A percentile compares a stretch with the other conserved stretches of the same genome.
Evolutionary conservation across 2,888 invertebrate genomes (phyloP).

Genomic region (Apantesis nais): DNA sequence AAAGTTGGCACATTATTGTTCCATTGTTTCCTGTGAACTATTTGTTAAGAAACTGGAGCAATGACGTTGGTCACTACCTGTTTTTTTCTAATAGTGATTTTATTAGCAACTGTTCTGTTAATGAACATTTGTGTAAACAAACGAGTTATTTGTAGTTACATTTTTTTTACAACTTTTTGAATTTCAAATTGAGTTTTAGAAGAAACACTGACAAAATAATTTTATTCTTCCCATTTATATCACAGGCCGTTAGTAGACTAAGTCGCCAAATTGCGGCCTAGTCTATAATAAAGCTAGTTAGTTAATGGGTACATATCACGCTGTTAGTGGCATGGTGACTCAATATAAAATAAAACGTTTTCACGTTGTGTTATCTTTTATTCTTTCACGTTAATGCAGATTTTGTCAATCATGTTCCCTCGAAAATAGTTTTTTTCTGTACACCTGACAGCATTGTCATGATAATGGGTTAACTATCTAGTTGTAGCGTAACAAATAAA

Average conservation of each 20-base stretch:
- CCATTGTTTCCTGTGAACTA: conserved; percentile 62
- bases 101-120: background rate
- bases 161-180: no score
- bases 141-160: no score
- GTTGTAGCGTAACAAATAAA: background rate
- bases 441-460: background rate
- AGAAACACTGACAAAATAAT: no score
- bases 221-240: background rate
- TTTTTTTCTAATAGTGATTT: conserved; percentile 2
- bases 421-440: conserved; percentile 1
- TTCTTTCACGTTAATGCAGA: background rate
- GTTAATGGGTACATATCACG: background rate
- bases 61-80: conserved; percentile 24
- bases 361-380: background rate
- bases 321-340: background rate
- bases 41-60: conserved; percentile 53
- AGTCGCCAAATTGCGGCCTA: background rate
- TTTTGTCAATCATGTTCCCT: background rate
- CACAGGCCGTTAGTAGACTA: background rate
- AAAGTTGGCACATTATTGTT: conserved; percentile 55
- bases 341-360: background rate
- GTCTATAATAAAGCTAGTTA: background rate
- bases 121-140: background rate
- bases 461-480: background rate
- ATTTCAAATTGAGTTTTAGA: no score